These are phyloP conservation scores for Psettodes erumei DNA, from an alignment of 2,113 vertebrate species.

Conservation along the genomic window DNA sequence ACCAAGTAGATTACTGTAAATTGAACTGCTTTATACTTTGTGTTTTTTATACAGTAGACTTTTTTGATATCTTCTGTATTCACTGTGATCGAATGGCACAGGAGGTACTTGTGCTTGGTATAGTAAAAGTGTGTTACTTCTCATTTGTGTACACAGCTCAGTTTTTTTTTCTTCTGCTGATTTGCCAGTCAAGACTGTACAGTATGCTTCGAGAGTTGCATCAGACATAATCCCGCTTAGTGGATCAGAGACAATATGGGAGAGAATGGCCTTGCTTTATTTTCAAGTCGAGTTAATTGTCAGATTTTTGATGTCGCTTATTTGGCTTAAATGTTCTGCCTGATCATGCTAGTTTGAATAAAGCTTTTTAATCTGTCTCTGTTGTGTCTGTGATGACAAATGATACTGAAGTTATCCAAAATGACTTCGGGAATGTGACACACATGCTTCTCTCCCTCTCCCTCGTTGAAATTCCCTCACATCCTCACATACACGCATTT, in stretches of 20 bases:
- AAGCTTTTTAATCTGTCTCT: slow-evolving; percentile 78
- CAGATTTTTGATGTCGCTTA: slow-evolving; percentile 75
- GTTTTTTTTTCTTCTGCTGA: slow-evolving; percentile 45
- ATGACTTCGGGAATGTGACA: slow-evolving; percentile 46
- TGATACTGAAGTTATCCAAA: slow-evolving; percentile 50
- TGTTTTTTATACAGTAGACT: slow-evolving; percentile 76
- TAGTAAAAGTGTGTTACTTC: slow-evolving; percentile 62
- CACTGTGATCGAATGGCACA: slow-evolving; percentile 74
- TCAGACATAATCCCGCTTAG: slow-evolving; percentile 52
- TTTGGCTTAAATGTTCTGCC: slow-evolving; percentile 77
- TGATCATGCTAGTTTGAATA: slow-evolving; percentile 83
- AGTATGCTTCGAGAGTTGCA: slow-evolving; percentile 51
- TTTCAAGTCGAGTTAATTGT: slow-evolving; percentile 69
- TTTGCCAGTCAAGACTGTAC: slow-evolving; percentile 70
- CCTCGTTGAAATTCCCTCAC: slow-evolving; percentile 33
- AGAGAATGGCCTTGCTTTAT: slow-evolving; percentile 74
- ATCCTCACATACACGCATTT: slow-evolving; percentile 51
- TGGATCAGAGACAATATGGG: slow-evolving; percentile 65
- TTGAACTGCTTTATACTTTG: slow-evolving; percentile 77
- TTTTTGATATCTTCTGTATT: slow-evolving; percentile 80
- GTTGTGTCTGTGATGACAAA: slow-evolving; percentile 52
- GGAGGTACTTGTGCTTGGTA: slow-evolving; percentile 66
- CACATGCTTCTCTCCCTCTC: background rate
- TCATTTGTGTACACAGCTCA: slow-evolving; percentile 56
- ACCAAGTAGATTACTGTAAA: slow-evolving; percentile 68